Conservation (phyloP, 2,113 vertebrate species). For the Cyphomyrus plagiostoma region DNA sequence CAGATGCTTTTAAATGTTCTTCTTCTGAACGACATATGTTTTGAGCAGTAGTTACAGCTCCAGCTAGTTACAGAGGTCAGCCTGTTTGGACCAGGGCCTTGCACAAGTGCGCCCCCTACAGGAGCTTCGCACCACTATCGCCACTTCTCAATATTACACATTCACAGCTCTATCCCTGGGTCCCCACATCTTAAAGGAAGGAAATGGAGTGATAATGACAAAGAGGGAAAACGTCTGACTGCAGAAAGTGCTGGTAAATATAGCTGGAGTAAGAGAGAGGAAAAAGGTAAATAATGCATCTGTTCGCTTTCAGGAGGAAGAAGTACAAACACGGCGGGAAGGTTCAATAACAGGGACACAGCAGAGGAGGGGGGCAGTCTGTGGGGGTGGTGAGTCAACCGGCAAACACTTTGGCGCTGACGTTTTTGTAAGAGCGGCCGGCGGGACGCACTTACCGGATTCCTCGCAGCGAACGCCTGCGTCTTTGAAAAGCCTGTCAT, state of each 20-base stretch:
- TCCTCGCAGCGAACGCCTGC: neutral
- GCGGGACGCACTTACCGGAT: neutral
- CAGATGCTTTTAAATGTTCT: neutral
- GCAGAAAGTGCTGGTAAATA: neutral
- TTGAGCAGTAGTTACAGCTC: neutral
- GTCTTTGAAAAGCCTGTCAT: neutral
- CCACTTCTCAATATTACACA: neutral
- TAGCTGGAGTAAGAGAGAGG: neutral
- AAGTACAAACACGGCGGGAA: neutral
- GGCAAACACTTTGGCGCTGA: neutral
- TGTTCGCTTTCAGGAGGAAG: neutral
- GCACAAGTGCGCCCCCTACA: constrained; percentile 14
- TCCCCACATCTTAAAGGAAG: neutral
- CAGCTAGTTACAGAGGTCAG: neutral
- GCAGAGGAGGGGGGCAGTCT: neutral
- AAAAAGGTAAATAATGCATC: neutral
- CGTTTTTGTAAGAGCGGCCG: neutral
- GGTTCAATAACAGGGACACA: neutral
- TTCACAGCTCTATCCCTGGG: neutral
- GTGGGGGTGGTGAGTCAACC: neutral
- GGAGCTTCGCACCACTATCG: neutral
- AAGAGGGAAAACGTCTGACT: neutral
- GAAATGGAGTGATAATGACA: neutral
- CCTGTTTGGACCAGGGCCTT: neutral
- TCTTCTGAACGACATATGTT: neutral